These are phyloP conservation scores for Aleiodes leptofemur DNA, from an alignment of 2,888 invertebrate species.

Conservation along the genomic window DNA sequence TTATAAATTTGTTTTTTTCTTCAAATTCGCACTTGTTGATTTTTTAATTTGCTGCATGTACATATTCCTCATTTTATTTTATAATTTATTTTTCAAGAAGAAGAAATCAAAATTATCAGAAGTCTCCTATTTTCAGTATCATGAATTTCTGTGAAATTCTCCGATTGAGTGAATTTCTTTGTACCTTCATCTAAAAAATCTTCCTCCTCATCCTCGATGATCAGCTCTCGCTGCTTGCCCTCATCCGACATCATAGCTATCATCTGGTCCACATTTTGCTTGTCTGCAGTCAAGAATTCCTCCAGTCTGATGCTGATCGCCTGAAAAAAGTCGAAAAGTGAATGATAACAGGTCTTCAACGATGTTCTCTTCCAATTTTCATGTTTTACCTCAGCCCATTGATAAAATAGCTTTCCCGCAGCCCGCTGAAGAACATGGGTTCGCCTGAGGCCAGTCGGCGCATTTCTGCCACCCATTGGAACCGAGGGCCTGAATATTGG, in stretches of 20 bases:
- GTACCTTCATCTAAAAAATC: conserved; percentile 96
- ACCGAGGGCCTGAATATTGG: conserved; percentile 85
- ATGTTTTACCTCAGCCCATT: conserved; percentile 90
- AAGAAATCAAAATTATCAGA: too few species aligned
- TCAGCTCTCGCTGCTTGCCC: conserved; percentile 85
- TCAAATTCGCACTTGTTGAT: too few species aligned
- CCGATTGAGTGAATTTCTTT: too few species aligned
- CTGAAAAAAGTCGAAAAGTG: conserved; percentile 65
- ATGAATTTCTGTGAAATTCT: too few species aligned
- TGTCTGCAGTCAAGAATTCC: conserved; percentile 91
- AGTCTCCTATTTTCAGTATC: too few species aligned
- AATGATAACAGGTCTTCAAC: too few species aligned
- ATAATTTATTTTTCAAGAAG: conserved; percentile 7
- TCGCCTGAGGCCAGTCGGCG: conserved; percentile 79
- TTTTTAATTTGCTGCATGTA: too few species aligned
- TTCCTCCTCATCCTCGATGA: conserved; percentile 94
- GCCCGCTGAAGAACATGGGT: conserved; percentile 88
- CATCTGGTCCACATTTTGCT: conserved; percentile 82
- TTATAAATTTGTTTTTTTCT: too few species aligned
- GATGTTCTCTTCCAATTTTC: background rate
- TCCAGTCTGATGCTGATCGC: conserved; percentile 92
- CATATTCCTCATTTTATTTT: too few species aligned
- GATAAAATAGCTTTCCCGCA: conserved; percentile 98
- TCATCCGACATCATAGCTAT: conserved; percentile 84
- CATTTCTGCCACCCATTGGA: conserved; percentile 76